These are phyloP conservation scores for Carapus acus DNA, from an alignment of 2,797 vertebrate genomes.

Conservation along the genomic window DNA sequence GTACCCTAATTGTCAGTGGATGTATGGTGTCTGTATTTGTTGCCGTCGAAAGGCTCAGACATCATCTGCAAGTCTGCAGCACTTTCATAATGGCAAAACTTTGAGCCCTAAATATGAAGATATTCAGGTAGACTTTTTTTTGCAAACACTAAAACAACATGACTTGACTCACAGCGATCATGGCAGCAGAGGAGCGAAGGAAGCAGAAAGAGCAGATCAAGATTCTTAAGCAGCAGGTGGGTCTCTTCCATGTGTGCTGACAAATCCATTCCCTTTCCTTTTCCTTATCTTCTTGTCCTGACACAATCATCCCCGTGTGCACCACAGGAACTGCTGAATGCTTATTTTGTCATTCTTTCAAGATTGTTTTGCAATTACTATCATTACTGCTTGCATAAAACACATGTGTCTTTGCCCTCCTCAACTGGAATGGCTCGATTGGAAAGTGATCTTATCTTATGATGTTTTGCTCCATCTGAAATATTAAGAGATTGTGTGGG, in stretches of 20 bases:
- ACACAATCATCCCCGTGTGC: constrained; percentile 27
- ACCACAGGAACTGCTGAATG: constrained; percentile 41
- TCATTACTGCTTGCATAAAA: constrained; percentile 36
- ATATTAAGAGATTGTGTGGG: constrained; percentile 50
- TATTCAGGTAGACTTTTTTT: constrained; percentile 14
- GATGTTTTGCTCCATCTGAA: constrained; percentile 44
- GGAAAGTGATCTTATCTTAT: constrained; percentile 44
- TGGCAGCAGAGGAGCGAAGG: constrained; percentile 95
- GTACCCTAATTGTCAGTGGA: background rate
- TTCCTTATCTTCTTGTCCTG: constrained; percentile 51
- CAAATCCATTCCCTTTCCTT: constrained; percentile 31
- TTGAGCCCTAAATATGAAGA: constrained; percentile 5
- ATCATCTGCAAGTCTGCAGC: constrained; percentile 34
- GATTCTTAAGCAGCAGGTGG: constrained; percentile 98
- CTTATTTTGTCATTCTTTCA: constrained; percentile 41
- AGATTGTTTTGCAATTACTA: constrained; percentile 42
- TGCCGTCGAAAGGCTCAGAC: constrained; percentile 33
- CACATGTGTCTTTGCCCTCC: constrained; percentile 27
- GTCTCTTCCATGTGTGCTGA: constrained; percentile 40
- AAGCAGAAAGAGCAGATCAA: constrained; percentile 99
- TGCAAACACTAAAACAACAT: constrained; percentile 26
- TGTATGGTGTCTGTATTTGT: constrained; percentile 39
- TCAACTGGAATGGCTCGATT: constrained; percentile 30
- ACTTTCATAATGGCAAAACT: constrained; percentile 9
- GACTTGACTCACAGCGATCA: constrained; percentile 80